phyloP scores from a whole-genome alignment of 1,140 invertebrate species.

The Drosophila guanche region DNA sequence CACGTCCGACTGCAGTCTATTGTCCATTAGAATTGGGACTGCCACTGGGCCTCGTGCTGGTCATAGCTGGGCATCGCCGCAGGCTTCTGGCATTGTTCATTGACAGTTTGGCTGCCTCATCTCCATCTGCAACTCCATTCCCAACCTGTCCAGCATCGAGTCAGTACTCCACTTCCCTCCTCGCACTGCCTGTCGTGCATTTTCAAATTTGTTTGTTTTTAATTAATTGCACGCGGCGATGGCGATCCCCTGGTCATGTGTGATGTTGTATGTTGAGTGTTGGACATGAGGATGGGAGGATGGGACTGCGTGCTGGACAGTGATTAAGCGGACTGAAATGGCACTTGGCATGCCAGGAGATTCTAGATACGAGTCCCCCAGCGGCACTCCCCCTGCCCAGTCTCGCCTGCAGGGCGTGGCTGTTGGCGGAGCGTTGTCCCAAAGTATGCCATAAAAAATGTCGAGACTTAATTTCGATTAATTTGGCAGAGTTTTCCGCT shows the following conservation, averaged over 20 bases:
- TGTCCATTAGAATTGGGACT: slow-evolving; percentile 10
- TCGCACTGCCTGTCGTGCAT: slow-evolving; percentile 61
- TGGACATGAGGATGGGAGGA: neutral
- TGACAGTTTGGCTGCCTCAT: slow-evolving; percentile 61
- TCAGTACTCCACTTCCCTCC: neutral
- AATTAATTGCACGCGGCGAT: slow-evolving; percentile 83
- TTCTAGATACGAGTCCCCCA: slow-evolving; percentile 61
- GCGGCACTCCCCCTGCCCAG: neutral
- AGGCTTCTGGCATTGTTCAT: slow-evolving; percentile 63
- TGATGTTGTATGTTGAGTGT: slow-evolving; percentile 3
- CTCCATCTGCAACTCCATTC: neutral
- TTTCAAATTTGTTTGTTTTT: slow-evolving; percentile 83
- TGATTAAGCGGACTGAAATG: slow-evolving; percentile 68
- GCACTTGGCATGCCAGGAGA: slow-evolving; percentile 67
- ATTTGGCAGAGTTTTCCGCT: slow-evolving; percentile 51
- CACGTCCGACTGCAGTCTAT: slow-evolving; percentile 28
- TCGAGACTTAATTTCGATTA: slow-evolving; percentile 75
- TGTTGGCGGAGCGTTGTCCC: slow-evolving; percentile 19
- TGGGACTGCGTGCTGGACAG: slow-evolving; percentile 62
- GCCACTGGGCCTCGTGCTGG: slow-evolving; percentile 16
- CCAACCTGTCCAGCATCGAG: neutral
- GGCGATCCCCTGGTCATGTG: slow-evolving; percentile 43
- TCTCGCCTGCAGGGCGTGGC: slow-evolving; percentile 46
- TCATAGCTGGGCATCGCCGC: neutral
- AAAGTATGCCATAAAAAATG: slow-evolving; percentile 69